Evolutionary conservation across 2,888 invertebrate genomes (phyloP), one percentile per base, ranked within the genome.

Genomic region (Celastrina argiolus): DNA sequence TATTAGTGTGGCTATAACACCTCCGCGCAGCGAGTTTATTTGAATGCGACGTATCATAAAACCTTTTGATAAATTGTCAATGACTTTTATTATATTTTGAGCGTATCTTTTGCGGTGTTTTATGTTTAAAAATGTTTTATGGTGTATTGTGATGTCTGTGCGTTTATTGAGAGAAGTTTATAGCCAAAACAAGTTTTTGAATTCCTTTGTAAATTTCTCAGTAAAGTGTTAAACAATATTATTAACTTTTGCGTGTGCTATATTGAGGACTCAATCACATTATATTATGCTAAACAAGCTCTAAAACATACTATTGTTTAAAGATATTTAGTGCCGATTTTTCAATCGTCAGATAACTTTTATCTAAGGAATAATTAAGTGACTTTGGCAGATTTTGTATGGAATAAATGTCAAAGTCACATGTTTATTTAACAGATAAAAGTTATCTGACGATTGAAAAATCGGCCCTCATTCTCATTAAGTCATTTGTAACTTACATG

Each of bases 41-140:
- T 64, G 64, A 64, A 64, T 64, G 28, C 63, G 66, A 45, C 63
- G 56, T 64, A 64, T 63, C 56, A 59, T 65, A 56, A 67, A 67
- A 61, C 18, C 65, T 63, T 59, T 39, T 28, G 61, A 67, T 65
- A 61, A 65, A 64, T 63, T 26, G 34, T 36, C 45, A 64, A 58
- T 63, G 68, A 56, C 63, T 45, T 66, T 67, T 68, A 63, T 66
- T 41, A 56, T 42, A 31, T 65, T 45, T 64, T 26, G 51, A 51
- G 22, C 51, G 22, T 51, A 51, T 68, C 65, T 65, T 65, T 66
- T 63, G 56, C 39, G 36, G 22, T 31, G 18, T 56, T 56, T 31
- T 12, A 56, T 56, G 58, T 51, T 64, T 51, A 22, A 34, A 34
- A 56, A 34, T 34, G 45, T 45, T 28, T 45, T 45, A 63, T 63